Base-by-base conservation (phyloP, 2,113 vertebrate species). In the Dendropsophus ebraccatus region DNA sequence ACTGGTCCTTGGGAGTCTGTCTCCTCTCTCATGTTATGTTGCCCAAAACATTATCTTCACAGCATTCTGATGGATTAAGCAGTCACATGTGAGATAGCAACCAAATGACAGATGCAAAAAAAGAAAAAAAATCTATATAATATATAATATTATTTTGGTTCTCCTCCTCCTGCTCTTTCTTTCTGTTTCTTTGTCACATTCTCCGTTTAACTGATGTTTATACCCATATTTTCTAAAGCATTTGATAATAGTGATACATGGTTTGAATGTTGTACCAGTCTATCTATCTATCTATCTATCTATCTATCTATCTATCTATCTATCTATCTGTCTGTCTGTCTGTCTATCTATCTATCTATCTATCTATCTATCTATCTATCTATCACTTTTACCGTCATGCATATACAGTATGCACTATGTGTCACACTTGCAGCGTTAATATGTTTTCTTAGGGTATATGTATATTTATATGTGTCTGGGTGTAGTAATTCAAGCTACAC, bases 31-130 rank as follows among this genome's bases (percentile, higher is more conserved):
- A 98, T 99, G 98, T 99, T 99, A 99, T 99, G 99, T 99, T 94
- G 95, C 97, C 98, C 97, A 99, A 99, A 99, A 99, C 98, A 99
- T 99, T 99, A 99, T 99, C 98, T 99, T 97, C 96, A 97, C 96
- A 97, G 97, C 98, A 99, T 99, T 99, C 97, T 98, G 97, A 99
- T 98, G 98, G 98, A 99, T 99, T 99, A 99, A 99, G 97, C 97
- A 99, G 97, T 99, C 98, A 99, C 98, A 97, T 96, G 97, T 96
- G 96, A 99, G 98, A 99, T 99, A 98, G 97, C 97, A 97, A 95
- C 94, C 94, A 99, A 98, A 98, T 98, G 97, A 98, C 97, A 98
- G 96, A 97, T 96, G 97, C 96, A 97, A 97, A 97, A 97, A 95
- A 94, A 98, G 35, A 32, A 16, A 35, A 35, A 86, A 69, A 49